Conservation (phyloP, 2,888 invertebrate species). For the Drosophila fulvimacula region DNA sequence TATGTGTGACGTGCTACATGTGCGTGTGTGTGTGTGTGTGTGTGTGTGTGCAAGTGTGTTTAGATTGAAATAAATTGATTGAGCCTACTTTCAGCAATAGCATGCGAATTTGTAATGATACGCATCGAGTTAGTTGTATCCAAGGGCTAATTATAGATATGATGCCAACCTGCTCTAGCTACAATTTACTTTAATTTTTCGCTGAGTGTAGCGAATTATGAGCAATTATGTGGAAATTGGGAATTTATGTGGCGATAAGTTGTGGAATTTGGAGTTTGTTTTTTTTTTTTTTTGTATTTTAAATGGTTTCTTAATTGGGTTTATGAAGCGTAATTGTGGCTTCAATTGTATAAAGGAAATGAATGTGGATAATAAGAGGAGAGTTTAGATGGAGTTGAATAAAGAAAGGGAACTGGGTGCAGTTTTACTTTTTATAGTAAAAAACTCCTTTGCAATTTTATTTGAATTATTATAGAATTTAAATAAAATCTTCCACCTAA, state of each 20-base stretch:
- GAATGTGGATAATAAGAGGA: background rate
- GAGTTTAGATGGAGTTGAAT: background rate
- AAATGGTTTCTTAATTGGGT: constrained; percentile 5
- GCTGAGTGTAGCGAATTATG: constrained; percentile 26
- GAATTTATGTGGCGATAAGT: constrained; percentile 39
- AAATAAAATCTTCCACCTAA: too few species aligned
- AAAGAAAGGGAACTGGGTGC: too few species aligned
- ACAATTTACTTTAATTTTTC: constrained; percentile 18
- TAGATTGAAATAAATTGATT: constrained; percentile 66
- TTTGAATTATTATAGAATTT: too few species aligned
- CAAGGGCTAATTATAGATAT: constrained; percentile 34
- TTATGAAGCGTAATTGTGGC: constrained; percentile 18
- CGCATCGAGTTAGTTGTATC: constrained; percentile 20
- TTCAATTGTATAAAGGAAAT: constrained; percentile 1
- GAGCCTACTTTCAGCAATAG: constrained; percentile 44
- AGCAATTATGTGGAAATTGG: constrained; percentile 31
- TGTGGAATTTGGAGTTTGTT: constrained; percentile 2
- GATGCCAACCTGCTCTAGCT: constrained; percentile 23
- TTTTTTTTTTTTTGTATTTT: background rate
- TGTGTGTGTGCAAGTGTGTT: constrained; percentile 33
- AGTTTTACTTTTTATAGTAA: too few species aligned
- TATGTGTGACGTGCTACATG: constrained; percentile 56
- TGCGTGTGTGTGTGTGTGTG: constrained; percentile 23
- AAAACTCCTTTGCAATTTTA: too few species aligned
- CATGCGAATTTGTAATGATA: constrained; percentile 32